A percentile compares a stretch with the other conserved stretches of the same genome.
These are phyloP conservation scores for Lytechinus pictus DNA, from an alignment of 35 echinoderm and acorn worm species.

Conservation along the genomic window DNA sequence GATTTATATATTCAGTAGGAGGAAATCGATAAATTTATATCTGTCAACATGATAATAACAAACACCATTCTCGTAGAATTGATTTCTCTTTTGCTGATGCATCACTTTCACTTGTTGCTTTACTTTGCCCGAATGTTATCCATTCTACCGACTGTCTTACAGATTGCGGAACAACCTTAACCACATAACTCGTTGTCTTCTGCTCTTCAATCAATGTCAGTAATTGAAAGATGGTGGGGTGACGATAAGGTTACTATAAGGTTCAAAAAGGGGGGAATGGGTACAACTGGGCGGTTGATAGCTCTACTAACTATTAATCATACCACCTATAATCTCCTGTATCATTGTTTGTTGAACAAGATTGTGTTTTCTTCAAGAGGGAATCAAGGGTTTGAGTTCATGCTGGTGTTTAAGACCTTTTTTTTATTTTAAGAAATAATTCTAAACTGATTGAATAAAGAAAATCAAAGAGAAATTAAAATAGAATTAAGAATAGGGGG, in stretches of 20 bases:
- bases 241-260: not conserved
- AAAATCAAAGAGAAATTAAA: no score
- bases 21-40: no score
- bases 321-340: not conserved
- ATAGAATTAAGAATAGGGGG: no score
- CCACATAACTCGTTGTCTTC: not conserved
- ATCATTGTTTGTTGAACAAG: not conserved
- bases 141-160: not conserved
- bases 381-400: not conserved
- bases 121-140: not conserved
- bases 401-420: not conserved
- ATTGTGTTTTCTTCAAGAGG: not conserved
- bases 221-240: not conserved
- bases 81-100: not conserved
- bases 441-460: no score
- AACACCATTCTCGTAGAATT: no score
- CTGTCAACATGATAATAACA: no score
- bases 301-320: not conserved
- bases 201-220: slow-evolving; percentile 11
- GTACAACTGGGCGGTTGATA: not conserved
- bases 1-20: no score
- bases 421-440: no score
- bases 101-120: not conserved
- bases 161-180: not conserved
- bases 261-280: not conserved